Percentiles rank a stretch among this genome's conserved stretches.
phyloP scores from a whole-genome alignment of 2,797 vertebrate genomes.

The Microctenopoma stevenorrisi region DNA sequence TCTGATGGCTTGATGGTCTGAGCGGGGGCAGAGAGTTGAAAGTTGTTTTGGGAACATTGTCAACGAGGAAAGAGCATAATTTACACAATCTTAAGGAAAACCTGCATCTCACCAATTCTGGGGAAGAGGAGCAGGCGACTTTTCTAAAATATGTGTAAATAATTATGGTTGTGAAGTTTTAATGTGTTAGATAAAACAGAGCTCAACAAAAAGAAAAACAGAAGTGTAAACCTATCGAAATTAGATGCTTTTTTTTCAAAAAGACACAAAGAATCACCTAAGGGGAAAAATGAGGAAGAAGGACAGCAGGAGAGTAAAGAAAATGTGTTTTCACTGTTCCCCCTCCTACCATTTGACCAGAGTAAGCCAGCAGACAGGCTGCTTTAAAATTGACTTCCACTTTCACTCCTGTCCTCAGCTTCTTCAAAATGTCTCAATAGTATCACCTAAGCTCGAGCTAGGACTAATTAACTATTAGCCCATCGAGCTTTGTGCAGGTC shows the following conservation, averaged over 20 bases:
- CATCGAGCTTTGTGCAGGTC: too few species aligned
- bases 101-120: too few species aligned
- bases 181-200: too few species aligned
- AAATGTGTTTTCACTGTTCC: conserved; percentile 46
- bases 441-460: neutral
- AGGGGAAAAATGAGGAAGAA: conserved; percentile 49
- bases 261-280: conserved; percentile 18
- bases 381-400: conserved; percentile 39
- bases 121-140: too few species aligned
- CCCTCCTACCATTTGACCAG: conserved; percentile 25
- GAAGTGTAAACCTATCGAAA: conserved; percentile 17
- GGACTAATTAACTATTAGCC: too few species aligned
- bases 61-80: too few species aligned
- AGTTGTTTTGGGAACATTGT: neutral
- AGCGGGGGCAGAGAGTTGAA: conserved; percentile 7
- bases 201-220: too few species aligned
- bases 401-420: conserved; percentile 15
- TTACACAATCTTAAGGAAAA: too few species aligned
- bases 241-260: conserved; percentile 20
- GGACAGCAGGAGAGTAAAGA: conserved; percentile 32
- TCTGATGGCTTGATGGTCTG: conserved; percentile 97
- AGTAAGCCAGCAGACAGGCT: conserved; percentile 51
- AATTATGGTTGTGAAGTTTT: too few species aligned
- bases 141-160: too few species aligned
- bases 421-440: conserved; percentile 1